Conservation (phyloP, 2,888 invertebrate species). For the Serrognathus titanus region DNA sequence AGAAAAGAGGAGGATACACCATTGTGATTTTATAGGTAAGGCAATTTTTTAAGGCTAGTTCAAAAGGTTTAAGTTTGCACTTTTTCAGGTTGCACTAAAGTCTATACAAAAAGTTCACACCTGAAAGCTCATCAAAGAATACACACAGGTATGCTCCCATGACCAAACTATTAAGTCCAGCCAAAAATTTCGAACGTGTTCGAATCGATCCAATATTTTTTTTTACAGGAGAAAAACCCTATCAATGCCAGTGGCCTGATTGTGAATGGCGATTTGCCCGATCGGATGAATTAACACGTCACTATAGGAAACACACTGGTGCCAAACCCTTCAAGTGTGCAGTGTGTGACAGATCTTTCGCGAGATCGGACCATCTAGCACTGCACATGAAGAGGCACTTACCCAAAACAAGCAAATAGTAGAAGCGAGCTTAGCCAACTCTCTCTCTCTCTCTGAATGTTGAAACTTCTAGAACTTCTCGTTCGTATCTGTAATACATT, state of each 20-base stretch:
- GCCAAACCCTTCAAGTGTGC: conserved; percentile 96
- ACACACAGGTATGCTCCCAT: conserved; percentile 75
- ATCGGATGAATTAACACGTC: conserved; percentile 93
- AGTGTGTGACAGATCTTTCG: conserved; percentile 92
- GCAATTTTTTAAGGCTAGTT: conserved; percentile 14
- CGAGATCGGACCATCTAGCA: conserved; percentile 91
- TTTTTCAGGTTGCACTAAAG: conserved; percentile 88
- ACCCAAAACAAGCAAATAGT: conserved; percentile 76
- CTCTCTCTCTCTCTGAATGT: not conserved
- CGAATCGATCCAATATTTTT: conserved; percentile 17
- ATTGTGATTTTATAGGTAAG: conserved; percentile 91
- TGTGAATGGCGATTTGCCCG: conserved; percentile 97
- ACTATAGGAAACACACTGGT: conserved; percentile 95
- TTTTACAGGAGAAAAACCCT: conserved; percentile 90
- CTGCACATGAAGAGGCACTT: conserved; percentile 95
- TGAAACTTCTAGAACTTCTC: not conserved
- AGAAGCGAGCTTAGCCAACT: not conserved
- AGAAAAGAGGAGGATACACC: conserved; percentile 93
- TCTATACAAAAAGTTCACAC: conserved; percentile 97
- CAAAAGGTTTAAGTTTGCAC: conserved; percentile 3
- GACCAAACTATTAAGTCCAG: not conserved
- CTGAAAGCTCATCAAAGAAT: conserved; percentile 96
- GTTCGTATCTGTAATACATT: too few relatives aligned
- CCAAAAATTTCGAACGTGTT: too few relatives aligned
- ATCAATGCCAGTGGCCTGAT: conserved; percentile 96